These are phyloP conservation scores for Dromococcyx pavoninus DNA, from an alignment of 2,797 vertebrate genomes.

Conservation along the genomic window DNA sequence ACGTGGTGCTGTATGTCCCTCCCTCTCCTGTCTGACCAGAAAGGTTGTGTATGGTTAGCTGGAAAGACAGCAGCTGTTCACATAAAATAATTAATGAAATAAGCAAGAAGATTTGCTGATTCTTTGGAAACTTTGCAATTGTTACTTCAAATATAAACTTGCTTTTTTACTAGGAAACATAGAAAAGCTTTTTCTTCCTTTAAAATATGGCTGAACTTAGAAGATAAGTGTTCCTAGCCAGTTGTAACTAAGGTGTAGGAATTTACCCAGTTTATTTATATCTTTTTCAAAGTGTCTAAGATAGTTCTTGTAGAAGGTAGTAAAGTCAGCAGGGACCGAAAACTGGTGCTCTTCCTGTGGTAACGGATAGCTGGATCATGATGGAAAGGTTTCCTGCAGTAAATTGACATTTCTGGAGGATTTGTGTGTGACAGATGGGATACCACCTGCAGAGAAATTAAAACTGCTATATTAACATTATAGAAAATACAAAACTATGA, in stretches of 20 bases:
- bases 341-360: neutral
- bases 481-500: neutral
- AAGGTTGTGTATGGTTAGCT: neutral
- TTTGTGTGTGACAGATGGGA: neutral
- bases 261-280: neutral
- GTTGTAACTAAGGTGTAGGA: neutral
- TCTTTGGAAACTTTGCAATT: neutral
- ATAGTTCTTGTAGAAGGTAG: neutral
- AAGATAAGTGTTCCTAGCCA: neutral
- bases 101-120: neutral
- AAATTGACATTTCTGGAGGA: neutral
- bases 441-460: neutral
- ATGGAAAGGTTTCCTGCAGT: neutral
- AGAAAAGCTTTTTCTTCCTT: neutral
- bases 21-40: neutral
- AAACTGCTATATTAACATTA: neutral
- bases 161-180: neutral
- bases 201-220: neutral
- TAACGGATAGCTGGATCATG: neutral
- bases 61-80: neutral
- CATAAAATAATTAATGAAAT: neutral
- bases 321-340: neutral
- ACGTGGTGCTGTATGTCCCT: accelerated
- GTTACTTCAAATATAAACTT: neutral
- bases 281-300: neutral